These are phyloP conservation scores for Notocelia uddmanniana DNA, from an alignment of 2,888 invertebrate species.

Conservation along the genomic window DNA sequence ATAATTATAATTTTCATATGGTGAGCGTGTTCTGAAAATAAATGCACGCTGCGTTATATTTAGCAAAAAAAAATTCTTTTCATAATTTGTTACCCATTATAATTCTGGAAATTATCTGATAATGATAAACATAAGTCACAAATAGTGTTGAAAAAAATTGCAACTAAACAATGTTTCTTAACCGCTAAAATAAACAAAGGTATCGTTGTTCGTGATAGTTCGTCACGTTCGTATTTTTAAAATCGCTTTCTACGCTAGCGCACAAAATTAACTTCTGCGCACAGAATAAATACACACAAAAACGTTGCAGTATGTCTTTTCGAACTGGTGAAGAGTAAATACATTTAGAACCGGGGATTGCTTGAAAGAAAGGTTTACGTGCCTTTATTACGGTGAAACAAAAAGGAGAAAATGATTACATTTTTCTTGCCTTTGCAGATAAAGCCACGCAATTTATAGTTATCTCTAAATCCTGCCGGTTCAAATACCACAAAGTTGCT, in stretches of 20 bases:
- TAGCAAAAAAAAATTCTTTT: too few relatives aligned
- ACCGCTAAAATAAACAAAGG: background rate
- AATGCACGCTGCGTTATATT: too few relatives aligned
- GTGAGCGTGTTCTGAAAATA: too few relatives aligned
- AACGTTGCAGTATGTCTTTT: too few relatives aligned
- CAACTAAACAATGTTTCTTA: background rate
- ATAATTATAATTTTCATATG: too few relatives aligned
- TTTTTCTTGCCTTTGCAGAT: background rate
- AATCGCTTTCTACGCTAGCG: background rate
- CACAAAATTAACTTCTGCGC: background rate
- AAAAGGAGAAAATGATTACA: background rate
- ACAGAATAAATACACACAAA: too few relatives aligned
- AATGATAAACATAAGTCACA: too few relatives aligned
- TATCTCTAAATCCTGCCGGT: background rate
- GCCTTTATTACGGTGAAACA: background rate
- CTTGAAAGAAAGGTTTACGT: conserved; percentile 2
- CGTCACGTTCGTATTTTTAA: background rate
- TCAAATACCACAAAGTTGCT: background rate
- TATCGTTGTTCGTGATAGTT: background rate
- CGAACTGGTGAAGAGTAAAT: too few relatives aligned
- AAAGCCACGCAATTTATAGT: background rate
- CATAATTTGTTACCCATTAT: too few relatives aligned
- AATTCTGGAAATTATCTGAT: too few relatives aligned
- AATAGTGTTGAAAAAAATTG: too few relatives aligned
- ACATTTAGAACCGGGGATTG: background rate